Evolutionary conservation across 2,797 vertebrate species (phyloP), one percentile per base, ranked within the genome.

Genomic region (Eptatretus atami): DNA sequence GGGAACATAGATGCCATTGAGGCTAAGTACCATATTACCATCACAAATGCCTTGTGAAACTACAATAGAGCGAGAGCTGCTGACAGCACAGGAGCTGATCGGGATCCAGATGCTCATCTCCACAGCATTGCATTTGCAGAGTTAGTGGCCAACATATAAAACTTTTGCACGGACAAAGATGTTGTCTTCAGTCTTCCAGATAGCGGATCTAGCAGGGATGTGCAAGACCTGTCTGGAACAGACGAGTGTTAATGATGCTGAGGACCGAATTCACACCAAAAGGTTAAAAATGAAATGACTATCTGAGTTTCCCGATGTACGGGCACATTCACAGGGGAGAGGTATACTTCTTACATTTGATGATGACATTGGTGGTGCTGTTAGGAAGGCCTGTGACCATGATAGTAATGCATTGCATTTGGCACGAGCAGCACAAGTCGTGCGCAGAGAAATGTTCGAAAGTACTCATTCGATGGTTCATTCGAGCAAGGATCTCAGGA

Each of bases 331-430:
- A 13, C 63, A 63, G 63, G 63, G 63, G 5, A 63, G 12, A 63
- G 63, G 63, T 63, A 12, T 63, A 9, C 63, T 63, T 63, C 15
- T 63, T 44, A 24, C 63, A 12, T 63, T 63, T 63, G 15, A 63
- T 63, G 15, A 63, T 63, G 6, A 9, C 63, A 63, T 63, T 63
- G 63, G 63, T 15, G 52, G 63, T 63, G 63, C 63, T 63, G 19
- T 63, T 63, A 63, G 63, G 2, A 15, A 63, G 63, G 63, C 63
- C 63, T 9, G 15, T 9, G 63, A 63, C 63, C 63, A 63, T 63
- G 6, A 63, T 4, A 63, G 5, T 6, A 44, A 63, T 63, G 15
- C 63, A 63, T 6, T 13, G 63, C 63, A 63, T 63, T 63, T 63
- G 63, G 63, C 63, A 63, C 9, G 15, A 63, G 63, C 63, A 63